Base-by-base conservation (phyloP, 2,797 vertebrate species). In the Petrocephalus sullivani region DNA sequence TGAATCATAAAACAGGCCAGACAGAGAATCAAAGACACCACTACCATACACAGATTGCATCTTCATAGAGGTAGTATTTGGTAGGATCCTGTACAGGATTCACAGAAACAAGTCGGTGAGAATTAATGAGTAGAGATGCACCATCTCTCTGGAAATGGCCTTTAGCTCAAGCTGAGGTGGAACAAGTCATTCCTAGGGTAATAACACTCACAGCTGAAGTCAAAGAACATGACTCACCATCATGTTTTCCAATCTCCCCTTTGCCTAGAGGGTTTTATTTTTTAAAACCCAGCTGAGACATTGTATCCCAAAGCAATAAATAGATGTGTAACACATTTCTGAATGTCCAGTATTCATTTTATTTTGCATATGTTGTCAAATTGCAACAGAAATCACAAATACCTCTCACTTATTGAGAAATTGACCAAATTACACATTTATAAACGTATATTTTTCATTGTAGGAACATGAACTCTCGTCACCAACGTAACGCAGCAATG, bases 401-500 rank as follows among this genome's bases (percentile, higher is more conserved):
- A 86, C 14, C 23, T 71, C 16, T 49, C 37, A 46, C 71, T 46
- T 16, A 78, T 78, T n/a, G 71, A 78, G 71, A 78, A 78, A 51
- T 33, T 53, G 23, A 41, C 86, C 8, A 64, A 19, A 60, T 51
- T 58, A 83, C 61, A 64, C 46, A 41, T 14, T 46, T 7, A 2
- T 16, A 78, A 41, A 41, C 14, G 2, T 41, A 78, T 78, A 41
- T 78, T 78, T 78, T 78, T 71, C n/a, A 56, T 75, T 56, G 82
- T 33, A 54, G 12, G 58, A 89, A 78, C 78, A 81, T 53, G 82
- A 87, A 14, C 67, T 23, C 75, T 87, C 28, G 8, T 87, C 67
- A 7, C 57, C 87, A 41, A 86, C 78, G 33, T 57, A 54, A 78
- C 90, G 89, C 89, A 90, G 88, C 88, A 85, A 57, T 86, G 86